These are phyloP conservation scores for Microplitis demolitor DNA, from an alignment of 1,140 invertebrate species.

Conservation along the genomic window DNA sequence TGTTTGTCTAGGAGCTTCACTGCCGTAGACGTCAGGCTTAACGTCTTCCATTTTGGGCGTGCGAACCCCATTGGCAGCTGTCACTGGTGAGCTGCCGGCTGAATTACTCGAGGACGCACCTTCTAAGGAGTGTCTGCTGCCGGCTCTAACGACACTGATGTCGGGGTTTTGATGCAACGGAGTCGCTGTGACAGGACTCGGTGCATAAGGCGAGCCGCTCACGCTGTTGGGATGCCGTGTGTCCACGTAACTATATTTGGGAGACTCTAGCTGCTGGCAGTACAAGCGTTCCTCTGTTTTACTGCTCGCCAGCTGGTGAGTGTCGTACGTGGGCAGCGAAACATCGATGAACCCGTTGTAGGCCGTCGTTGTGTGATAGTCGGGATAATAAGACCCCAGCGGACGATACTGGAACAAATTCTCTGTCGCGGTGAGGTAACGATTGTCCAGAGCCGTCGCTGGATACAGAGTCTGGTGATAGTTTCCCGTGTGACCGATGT, in stretches of 20 bases:
- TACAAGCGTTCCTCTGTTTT: slow-evolving; percentile 69
- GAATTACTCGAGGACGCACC: slow-evolving; percentile 63
- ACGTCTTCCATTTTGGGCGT: slow-evolving; percentile 71
- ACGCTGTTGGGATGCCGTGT: slow-evolving; percentile 61
- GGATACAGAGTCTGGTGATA: slow-evolving; percentile 76
- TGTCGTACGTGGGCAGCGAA: slow-evolving; percentile 61
- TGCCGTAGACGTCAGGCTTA: slow-evolving; percentile 62
- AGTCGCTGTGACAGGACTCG: slow-evolving; percentile 53
- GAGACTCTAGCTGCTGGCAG: slow-evolving; percentile 65
- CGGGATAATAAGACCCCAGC: slow-evolving; percentile 75
- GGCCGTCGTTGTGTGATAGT: slow-evolving; percentile 70
- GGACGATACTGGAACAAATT: slow-evolving; percentile 87
- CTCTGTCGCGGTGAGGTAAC: slow-evolving; percentile 74
- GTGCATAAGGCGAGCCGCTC: slow-evolving; percentile 56
- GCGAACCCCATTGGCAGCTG: slow-evolving; percentile 61
- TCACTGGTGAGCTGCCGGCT: slow-evolving; percentile 63
- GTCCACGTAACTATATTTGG: slow-evolving; percentile 58
- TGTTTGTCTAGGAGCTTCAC: slow-evolving; percentile 74
- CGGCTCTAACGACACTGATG: slow-evolving; percentile 50
- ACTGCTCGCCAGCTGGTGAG: slow-evolving; percentile 60
- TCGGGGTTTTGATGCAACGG: slow-evolving; percentile 49
- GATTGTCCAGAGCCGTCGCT: slow-evolving; percentile 72
- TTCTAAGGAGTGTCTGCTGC: slow-evolving; percentile 64
- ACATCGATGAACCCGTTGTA: slow-evolving; percentile 67
- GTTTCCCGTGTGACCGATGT: slow-evolving; percentile 76